Conservation (phyloP, 2,797 vertebrate species). For the Hybognathus amarus region DNA sequence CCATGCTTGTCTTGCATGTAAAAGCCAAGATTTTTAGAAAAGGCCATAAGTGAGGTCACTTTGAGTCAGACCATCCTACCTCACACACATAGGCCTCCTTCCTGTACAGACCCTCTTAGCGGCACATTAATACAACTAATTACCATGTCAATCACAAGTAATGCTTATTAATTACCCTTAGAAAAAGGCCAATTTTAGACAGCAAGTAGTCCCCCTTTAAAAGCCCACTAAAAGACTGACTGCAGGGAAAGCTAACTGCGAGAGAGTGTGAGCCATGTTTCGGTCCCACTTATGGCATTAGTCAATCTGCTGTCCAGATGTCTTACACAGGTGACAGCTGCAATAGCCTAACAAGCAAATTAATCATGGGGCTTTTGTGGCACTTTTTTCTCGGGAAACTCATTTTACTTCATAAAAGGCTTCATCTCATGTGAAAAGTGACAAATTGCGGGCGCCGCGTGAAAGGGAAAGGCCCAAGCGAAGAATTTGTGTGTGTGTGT, state of each 20-base stretch:
- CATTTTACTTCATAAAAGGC: slow-evolving; percentile 86
- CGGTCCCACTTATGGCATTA: slow-evolving; percentile 80
- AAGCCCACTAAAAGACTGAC: slow-evolving; percentile 79
- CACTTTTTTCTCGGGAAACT: slow-evolving; percentile 83
- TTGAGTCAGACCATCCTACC: slow-evolving; percentile 62
- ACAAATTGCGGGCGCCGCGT: slow-evolving; percentile 80
- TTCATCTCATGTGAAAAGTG: slow-evolving; percentile 85
- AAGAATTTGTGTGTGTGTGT: slow-evolving; percentile 48
- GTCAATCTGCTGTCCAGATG: slow-evolving; percentile 89
- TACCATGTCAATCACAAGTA: slow-evolving; percentile 84
- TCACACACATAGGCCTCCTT: slow-evolving; percentile 59
- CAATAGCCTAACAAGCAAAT: slow-evolving; percentile 88
- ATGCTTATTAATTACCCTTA: slow-evolving; percentile 85
- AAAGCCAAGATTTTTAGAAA: slow-evolving; percentile 69
- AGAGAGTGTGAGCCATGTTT: slow-evolving; percentile 64
- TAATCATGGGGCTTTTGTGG: slow-evolving; percentile 85
- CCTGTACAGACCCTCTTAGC: slow-evolving; percentile 79
- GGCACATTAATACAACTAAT: slow-evolving; percentile 84
- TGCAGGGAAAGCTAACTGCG: slow-evolving; percentile 58
- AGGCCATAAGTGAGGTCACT: slow-evolving; percentile 76
- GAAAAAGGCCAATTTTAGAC: slow-evolving; percentile 77
- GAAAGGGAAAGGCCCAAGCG: slow-evolving; percentile 76
- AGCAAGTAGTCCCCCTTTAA: slow-evolving; percentile 75
- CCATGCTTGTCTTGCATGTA: slow-evolving; percentile 70
- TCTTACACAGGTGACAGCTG: slow-evolving; percentile 87